Evolutionary conservation across 2,113 vertebrate genomes (phyloP).

Genomic region (Reinhardtius hippoglossoides): DNA sequence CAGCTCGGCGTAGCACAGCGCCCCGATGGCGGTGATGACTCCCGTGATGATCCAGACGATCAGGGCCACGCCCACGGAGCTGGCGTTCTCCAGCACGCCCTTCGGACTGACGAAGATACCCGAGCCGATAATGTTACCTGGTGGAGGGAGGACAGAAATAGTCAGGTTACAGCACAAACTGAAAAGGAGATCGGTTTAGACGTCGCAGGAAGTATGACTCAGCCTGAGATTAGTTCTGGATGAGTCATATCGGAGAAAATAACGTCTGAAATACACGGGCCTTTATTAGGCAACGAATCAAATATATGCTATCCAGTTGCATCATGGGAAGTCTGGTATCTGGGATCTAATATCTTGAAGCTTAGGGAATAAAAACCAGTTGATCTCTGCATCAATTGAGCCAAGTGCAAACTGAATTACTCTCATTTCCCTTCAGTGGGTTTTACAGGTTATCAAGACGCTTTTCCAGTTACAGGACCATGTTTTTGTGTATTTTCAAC

Average conservation of each 20-base stretch:
- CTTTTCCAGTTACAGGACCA: neutral
- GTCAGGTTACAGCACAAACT: neutral
- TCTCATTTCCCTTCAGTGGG: too few relatives aligned
- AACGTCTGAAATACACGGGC: neutral
- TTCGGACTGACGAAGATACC: constrained; percentile 95
- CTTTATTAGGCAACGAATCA: neutral
- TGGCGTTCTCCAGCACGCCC: constrained; percentile 92
- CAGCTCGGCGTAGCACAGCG: constrained; percentile 92
- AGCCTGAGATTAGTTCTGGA: too few relatives aligned
- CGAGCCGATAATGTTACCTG: constrained; percentile 95
- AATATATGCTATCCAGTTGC: neutral
- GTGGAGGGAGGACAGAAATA: neutral
- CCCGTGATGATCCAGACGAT: constrained; percentile 93
- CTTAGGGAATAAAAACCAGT: neutral
- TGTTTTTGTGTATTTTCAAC: neutral
- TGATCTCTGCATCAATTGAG: neutral
- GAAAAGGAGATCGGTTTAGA: neutral
- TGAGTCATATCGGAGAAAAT: neutral
- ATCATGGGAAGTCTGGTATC: neutral
- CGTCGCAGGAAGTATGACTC: neutral
- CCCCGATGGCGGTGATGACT: constrained; percentile 91
- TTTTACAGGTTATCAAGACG: neutral
- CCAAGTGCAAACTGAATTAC: too few relatives aligned
- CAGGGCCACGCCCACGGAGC: constrained; percentile 90
- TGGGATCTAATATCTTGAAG: neutral